phyloP scores from a whole-genome alignment of 35 echinoderm and acorn worm species.

The Acanthaster planci region DNA sequence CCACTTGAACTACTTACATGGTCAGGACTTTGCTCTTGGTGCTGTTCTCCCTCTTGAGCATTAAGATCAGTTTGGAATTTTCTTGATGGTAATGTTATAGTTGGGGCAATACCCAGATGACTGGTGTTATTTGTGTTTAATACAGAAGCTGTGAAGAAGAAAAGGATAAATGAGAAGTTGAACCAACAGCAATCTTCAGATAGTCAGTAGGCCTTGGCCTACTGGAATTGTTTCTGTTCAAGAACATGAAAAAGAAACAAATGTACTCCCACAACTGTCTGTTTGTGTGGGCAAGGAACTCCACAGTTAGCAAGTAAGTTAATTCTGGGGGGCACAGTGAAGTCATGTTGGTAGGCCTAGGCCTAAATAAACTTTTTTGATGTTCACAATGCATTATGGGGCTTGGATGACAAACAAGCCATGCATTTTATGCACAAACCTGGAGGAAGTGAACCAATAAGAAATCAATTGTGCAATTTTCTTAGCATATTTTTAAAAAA shows the following conservation, averaged over 20 bases:
- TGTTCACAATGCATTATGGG: no score
- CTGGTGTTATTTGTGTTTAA: background rate
- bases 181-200: background rate
- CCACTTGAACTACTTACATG: background rate
- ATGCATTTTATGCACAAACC: no score
- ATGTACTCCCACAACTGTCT: background rate
- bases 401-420: no score
- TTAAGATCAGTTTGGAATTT: background rate
- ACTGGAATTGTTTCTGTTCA: background rate
- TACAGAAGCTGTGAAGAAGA: background rate
- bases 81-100: conserved; percentile 3
- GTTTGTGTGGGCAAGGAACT: background rate
- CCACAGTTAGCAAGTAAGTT: background rate
- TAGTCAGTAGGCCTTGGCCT: background rate
- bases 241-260: background rate
- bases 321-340: background rate
- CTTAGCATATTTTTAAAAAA: no score
- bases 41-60: background rate
- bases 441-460: no score
- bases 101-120: background rate
- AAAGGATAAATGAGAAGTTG: background rate
- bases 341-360: background rate
- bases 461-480: no score
- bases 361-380: no score
- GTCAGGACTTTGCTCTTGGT: background rate